These are phyloP conservation scores for Cygnus atratus DNA, from an alignment of 2,113 vertebrate genomes.

Conservation along the genomic window DNA sequence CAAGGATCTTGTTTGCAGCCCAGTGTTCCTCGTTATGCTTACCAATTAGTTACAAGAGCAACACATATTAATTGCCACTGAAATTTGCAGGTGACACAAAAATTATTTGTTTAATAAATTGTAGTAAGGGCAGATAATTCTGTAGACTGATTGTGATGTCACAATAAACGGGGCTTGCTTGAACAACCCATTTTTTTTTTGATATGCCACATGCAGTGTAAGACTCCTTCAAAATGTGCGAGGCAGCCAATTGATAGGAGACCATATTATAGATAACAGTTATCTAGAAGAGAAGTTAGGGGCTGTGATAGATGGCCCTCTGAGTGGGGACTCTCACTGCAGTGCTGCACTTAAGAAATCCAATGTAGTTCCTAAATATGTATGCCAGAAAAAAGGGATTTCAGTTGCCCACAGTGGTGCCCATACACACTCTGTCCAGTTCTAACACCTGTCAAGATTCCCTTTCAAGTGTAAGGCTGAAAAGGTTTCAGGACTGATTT, in stretches of 20 bases:
- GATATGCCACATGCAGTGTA: background rate
- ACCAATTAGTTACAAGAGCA: background rate
- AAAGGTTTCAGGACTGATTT: conserved; percentile 7
- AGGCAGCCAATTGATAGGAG: background rate
- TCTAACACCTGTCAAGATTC: background rate
- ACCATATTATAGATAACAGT: background rate
- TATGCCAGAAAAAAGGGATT: background rate
- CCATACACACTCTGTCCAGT: background rate
- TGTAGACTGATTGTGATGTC: background rate
- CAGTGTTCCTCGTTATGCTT: background rate
- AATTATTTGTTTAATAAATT: background rate
- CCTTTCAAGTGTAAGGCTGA: conserved; percentile 2
- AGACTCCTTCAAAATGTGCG: background rate
- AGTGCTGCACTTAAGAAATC: background rate
- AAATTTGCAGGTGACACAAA: background rate
- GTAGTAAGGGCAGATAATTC: background rate
- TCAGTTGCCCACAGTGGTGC: background rate
- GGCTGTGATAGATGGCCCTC: background rate
- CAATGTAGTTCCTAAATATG: background rate
- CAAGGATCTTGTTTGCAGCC: background rate
- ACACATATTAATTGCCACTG: background rate
- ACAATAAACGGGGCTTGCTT: background rate
- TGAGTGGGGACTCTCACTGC: background rate
- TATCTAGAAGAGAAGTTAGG: background rate
- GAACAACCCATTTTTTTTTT: background rate